A percentile compares a stretch with the other conserved stretches of the same genome.
phyloP scores from a whole-genome alignment of 2,888 invertebrate genomes.

The Hyposoter dolosus region DNA sequence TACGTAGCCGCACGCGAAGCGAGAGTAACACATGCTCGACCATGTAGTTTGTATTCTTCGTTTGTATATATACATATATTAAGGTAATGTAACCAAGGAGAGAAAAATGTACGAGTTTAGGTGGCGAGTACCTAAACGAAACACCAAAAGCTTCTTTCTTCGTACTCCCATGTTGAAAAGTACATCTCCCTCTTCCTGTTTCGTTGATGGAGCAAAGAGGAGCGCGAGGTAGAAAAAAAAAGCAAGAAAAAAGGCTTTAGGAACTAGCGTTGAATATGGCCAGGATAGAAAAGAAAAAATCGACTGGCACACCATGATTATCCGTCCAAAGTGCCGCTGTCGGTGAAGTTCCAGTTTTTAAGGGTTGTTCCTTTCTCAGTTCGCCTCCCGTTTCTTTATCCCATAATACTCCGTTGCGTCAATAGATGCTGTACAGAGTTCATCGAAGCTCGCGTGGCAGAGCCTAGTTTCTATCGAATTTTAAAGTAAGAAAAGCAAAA shows the following conservation, averaged over 20 bases:
- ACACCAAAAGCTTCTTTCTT: constrained; percentile 35
- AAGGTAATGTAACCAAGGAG: constrained; percentile 19
- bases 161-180: constrained; percentile 21
- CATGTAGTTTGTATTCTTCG: constrained; percentile 11
- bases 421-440: constrained; percentile 4
- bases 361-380: background rate
- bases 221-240: background rate
- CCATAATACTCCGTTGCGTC: constrained; percentile 27
- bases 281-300: constrained; percentile 14
- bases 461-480: constrained; percentile 57
- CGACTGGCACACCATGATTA: constrained; percentile 4
- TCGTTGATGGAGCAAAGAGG: background rate
- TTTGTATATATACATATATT: constrained; percentile 17
- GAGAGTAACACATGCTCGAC: constrained; percentile 44
- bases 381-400: background rate
- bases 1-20: constrained; percentile 41
- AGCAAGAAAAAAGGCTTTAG: constrained; percentile 36
- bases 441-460: constrained; percentile 21
- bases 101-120: constrained; percentile 30
- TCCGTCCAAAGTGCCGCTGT: constrained; percentile 22
- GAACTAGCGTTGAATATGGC: constrained; percentile 27
- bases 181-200: constrained; percentile 9
- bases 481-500: constrained; percentile 36
- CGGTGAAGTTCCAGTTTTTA: background rate
- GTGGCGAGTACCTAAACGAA: constrained; percentile 57